A percentile compares a stretch with the other conserved stretches of the same genome.
Conservation (phyloP, 35 echinoderm and acorn worm species). For the Heliocidaris erythrogramma region DNA sequence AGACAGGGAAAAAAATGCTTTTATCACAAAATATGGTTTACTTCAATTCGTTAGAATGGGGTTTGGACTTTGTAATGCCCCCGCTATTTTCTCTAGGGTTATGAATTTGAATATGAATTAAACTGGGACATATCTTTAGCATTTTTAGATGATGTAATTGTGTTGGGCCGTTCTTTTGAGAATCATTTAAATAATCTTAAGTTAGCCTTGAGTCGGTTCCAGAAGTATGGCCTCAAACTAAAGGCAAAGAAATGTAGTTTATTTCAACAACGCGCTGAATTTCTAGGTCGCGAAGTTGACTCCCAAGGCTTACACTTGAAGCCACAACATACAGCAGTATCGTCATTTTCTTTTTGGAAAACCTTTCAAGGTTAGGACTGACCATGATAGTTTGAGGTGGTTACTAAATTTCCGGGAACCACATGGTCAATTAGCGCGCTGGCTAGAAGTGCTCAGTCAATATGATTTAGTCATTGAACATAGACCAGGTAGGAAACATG, state of each 20-base stretch:
- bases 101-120: constrained; percentile 52
- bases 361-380: too few species aligned
- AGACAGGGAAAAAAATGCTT: constrained; percentile 57
- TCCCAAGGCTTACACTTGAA: neutral
- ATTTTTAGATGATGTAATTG: constrained; percentile 61
- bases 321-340: neutral
- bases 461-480: too few species aligned
- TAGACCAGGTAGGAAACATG: too few species aligned
- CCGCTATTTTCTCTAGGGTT: too few species aligned
- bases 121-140: constrained; percentile 61
- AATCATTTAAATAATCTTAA: constrained; percentile 48
- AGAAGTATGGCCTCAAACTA: constrained; percentile 46
- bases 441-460: too few species aligned
- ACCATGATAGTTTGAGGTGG: too few species aligned
- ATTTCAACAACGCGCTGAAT: constrained; percentile 59
- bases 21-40: constrained; percentile 49
- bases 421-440: too few species aligned
- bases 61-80: too few species aligned
- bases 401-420: too few species aligned
- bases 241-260: constrained; percentile 62
- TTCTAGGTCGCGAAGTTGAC: constrained; percentile 24
- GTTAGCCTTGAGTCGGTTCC: constrained; percentile 27
- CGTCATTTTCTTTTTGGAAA: too few species aligned
- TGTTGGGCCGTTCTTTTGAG: constrained; percentile 29
- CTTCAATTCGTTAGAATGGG: too few species aligned